Base-by-base conservation (phyloP, 2,888 invertebrate genomes). In the Agrochola macilenta region DNA sequence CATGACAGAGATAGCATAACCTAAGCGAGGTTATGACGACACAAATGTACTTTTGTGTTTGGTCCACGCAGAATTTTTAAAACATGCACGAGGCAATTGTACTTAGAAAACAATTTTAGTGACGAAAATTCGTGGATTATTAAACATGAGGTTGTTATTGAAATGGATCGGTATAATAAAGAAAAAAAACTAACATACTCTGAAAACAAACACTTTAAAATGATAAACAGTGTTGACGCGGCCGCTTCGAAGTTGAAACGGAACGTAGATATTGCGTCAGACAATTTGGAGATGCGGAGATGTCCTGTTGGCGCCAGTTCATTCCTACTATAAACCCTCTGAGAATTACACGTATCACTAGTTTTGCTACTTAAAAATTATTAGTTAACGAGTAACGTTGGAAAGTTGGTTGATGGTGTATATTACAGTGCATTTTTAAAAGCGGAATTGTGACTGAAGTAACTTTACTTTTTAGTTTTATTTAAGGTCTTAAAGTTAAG, bases 401-500 rank as follows among this genome's bases (percentile, higher is more conserved):
- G 17, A 52, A 49, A 84, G 52, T 66, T 61, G 5, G 64, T 69
- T 69, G 60, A 17, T 39, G 52, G 82, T 82, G 73, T 74, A 35
- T 20, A 57, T 5, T 23, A 54, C 60, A 76, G 76, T 78, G 64
- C 52, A 60, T 77, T 80, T n/a, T 46, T 30, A 39, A 20, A 39
- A 57, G 11, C n/a, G 43, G 58, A 74, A 60, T 81, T 79, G 77
- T 83, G 76, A 69, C 46, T 82, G 74, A 68, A 72, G 9, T 73
- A 73, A 68, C 78, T 85, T 80, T 60, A 64, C 83, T 84, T 82
- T 78, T 84, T 63, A 60, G 74, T 87, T 76, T 87, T 79, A 72
- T 54, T n/a, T 85, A 86, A 88, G 95, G 95, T 95, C 94, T 95
- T 93, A 90, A 58, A 91, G 89, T 79, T 89, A 92, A 94, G 95